Evolutionary conservation across 2,797 vertebrate species (phyloP), one percentile per base, ranked within the genome.

Genomic region (Chelon labrosus): DNA sequence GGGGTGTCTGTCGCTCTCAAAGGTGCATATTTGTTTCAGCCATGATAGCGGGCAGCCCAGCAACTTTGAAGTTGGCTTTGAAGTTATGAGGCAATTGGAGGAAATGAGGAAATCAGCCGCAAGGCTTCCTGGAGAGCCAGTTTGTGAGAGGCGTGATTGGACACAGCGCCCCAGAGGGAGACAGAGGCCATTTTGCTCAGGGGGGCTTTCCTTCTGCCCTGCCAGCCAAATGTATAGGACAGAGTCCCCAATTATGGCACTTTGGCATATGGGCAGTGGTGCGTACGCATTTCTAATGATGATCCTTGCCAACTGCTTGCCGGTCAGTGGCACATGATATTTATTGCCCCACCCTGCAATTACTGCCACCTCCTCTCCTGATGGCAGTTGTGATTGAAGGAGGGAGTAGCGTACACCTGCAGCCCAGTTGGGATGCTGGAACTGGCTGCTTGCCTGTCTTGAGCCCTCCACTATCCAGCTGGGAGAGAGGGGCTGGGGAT

Each of bases 261-360:
- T 84, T 88, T 91, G 90, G 90, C 94, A 95, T 93, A 95, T 93
- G 94, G 92, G 75, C 88, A 82, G 79, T 66, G 65, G 86, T 56
- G 52, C 75, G 62, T 46, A 58, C 59, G 73, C 68, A 65, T 70
- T 85, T 83, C 84, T 93, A 90, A 93, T 94, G 91, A 92, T 76
- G 85, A 89, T 70, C 80, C 63, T 71, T 87, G 91, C 94, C 93
- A 94, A 95, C 90, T 93, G 92, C 80, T 90, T 78, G 72, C 77
- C 89, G 93, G 91, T 94, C 89, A 89, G 65, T 64, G 80, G 73
- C 79, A 77, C 51, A 68, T 71, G 22, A 72, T 82, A 83, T 86
- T 79, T 84, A 85, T 72, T 90, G 92, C 89, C 92, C 16, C 55
- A 19, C 89, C 92, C 16, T 52, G 17, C 89, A 93, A 91, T 95